phyloP scores from a whole-genome alignment of 2,888 invertebrate species.

The Drosophila fulvimacula region DNA sequence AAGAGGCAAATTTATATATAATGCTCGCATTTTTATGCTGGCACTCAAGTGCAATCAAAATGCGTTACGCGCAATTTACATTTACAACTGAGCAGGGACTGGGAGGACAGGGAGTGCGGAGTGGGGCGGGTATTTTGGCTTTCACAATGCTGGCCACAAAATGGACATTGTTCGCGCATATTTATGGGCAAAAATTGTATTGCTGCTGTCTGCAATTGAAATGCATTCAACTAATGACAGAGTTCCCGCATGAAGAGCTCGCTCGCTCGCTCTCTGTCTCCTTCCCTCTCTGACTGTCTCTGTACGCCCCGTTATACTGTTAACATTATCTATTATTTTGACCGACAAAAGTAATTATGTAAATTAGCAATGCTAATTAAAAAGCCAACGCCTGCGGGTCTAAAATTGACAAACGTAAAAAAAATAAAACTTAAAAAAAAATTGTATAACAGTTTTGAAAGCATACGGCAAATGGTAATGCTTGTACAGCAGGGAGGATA shows the following conservation, averaged over 20 bases:
- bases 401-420: slow-evolving; percentile 25
- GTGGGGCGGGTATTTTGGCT: neutral
- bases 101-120: neutral
- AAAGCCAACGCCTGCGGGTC: slow-evolving; percentile 60
- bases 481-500: neutral
- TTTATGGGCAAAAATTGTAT: slow-evolving; percentile 43
- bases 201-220: slow-evolving; percentile 31
- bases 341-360: slow-evolving; percentile 50
- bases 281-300: neutral
- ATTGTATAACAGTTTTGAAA: slow-evolving; percentile 21
- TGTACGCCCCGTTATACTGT: neutral
- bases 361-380: slow-evolving; percentile 65
- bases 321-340: slow-evolving; percentile 34
- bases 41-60: slow-evolving; percentile 76
- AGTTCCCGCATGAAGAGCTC: slow-evolving; percentile 8
- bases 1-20: slow-evolving; percentile 69
- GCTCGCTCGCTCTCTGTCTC: neutral
- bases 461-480: slow-evolving; percentile 6
- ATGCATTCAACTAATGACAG: slow-evolving; percentile 38
- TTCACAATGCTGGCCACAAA: slow-evolving; percentile 64
- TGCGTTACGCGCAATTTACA: slow-evolving; percentile 73
- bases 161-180: slow-evolving; percentile 57
- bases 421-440: slow-evolving; percentile 8
- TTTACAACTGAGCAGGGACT: slow-evolving; percentile 40
- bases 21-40: slow-evolving; percentile 69